Conservation (phyloP, 2,888 invertebrate genomes). For the Drosophila formosana region DNA sequence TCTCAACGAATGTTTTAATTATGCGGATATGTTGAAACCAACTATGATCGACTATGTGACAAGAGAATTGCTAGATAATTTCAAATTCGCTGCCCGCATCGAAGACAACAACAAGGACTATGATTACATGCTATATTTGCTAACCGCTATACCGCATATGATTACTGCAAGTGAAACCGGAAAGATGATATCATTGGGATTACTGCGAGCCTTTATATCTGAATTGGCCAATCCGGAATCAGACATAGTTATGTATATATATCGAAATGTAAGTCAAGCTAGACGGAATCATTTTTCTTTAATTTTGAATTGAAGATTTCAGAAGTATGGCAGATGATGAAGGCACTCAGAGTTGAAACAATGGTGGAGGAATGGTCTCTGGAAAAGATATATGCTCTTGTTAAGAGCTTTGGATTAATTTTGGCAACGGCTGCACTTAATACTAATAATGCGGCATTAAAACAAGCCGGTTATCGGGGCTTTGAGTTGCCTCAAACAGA, state of each 20-base stretch:
- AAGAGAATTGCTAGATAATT: slow-evolving; percentile 34
- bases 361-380: slow-evolving; percentile 53
- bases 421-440: slow-evolving; percentile 49
- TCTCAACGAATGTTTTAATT: slow-evolving; percentile 58
- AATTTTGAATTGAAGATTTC: slow-evolving; percentile 37
- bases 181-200: slow-evolving; percentile 59
- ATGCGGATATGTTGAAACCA: slow-evolving; percentile 65
- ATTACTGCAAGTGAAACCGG: slow-evolving; percentile 66
- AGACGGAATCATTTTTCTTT: not conserved
- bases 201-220: slow-evolving; percentile 49
- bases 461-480: slow-evolving; percentile 61
- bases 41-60: slow-evolving; percentile 67
- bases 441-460: slow-evolving; percentile 43
- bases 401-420: slow-evolving; percentile 53
- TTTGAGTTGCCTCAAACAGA: slow-evolving; percentile 55
- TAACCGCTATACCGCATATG: slow-evolving; percentile 57
- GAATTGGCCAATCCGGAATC: slow-evolving; percentile 30
- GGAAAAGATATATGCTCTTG: slow-evolving; percentile 41
- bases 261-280: slow-evolving; percentile 52
- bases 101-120: slow-evolving; percentile 32
- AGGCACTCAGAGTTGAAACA: slow-evolving; percentile 22
- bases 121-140: slow-evolving; percentile 48
- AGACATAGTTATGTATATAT: slow-evolving; percentile 55
- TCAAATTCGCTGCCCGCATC: slow-evolving; percentile 30
- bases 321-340: slow-evolving; percentile 62